Conservation (phyloP, 2,113 vertebrate genomes). For the Balaeniceps rex region DNA sequence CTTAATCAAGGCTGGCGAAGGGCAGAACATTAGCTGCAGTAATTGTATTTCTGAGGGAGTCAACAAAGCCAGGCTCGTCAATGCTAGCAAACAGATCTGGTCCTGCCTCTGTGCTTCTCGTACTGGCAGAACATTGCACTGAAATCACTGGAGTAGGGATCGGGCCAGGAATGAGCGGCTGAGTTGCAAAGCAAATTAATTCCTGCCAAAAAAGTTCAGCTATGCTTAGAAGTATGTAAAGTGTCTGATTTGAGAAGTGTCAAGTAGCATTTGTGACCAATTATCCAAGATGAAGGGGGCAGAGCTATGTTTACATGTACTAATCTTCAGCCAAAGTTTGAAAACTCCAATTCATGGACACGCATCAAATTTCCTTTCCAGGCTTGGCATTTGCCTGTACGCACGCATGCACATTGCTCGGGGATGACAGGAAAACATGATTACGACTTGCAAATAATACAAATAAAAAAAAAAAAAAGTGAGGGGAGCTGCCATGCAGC, state of each 20-base stretch:
- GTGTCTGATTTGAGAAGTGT: slow-evolving; percentile 76
- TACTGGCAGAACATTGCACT: slow-evolving; percentile 5
- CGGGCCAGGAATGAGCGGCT: slow-evolving; percentile 49
- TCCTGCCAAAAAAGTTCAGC: slow-evolving; percentile 73
- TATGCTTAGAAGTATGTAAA: slow-evolving; percentile 74
- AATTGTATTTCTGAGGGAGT: background rate
- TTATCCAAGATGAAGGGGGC: slow-evolving; percentile 73
- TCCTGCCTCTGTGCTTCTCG: slow-evolving; percentile 25
- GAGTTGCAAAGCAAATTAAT: slow-evolving; percentile 68
- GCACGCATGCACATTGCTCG: slow-evolving; percentile 40
- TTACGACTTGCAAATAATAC: slow-evolving; percentile 34
- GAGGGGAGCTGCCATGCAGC: background rate
- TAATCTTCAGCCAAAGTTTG: slow-evolving; percentile 65
- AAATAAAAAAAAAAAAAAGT: background rate
- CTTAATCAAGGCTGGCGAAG: background rate
- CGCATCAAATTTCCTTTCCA: slow-evolving; percentile 41
- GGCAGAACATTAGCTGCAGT: background rate
- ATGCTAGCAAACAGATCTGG: background rate
- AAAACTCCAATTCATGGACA: slow-evolving; percentile 59
- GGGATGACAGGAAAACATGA: slow-evolving; percentile 42
- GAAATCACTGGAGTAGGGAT: slow-evolving; percentile 39
- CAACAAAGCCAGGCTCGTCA: background rate
- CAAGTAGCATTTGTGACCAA: slow-evolving; percentile 82
- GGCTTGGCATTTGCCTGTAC: slow-evolving; percentile 49
- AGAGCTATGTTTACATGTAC: slow-evolving; percentile 70